These are phyloP conservation scores for Lagodon rhomboides DNA, from an alignment of 2,797 vertebrate genomes.

Conservation along the genomic window DNA sequence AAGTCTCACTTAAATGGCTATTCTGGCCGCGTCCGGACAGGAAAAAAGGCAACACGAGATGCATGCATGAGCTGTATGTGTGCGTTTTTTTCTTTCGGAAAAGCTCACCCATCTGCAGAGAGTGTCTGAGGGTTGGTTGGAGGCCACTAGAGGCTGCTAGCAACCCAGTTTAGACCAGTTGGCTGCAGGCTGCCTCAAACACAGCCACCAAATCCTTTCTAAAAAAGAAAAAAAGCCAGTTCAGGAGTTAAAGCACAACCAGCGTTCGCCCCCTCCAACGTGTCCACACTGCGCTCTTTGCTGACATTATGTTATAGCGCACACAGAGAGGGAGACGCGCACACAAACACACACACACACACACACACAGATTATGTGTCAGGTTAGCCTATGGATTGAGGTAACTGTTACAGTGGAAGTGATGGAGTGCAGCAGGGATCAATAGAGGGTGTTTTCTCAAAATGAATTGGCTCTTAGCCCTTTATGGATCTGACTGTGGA, in stretches of 20 bases:
- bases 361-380: conserved; percentile 77
- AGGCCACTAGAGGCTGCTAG: conserved; percentile 84
- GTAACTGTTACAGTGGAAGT: conserved; percentile 79
- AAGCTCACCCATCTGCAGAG: conserved; percentile 37
- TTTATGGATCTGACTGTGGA: conserved; percentile 81
- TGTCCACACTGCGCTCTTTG: conserved; percentile 29
- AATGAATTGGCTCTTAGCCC: conserved; percentile 84
- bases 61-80: conserved; percentile 16
- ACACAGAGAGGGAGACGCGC: conserved; percentile 10
- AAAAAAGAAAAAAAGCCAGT: conserved; percentile 22
- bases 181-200: conserved; percentile 39
- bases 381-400: conserved; percentile 76
- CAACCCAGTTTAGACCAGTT: conserved; percentile 71
- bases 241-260: conserved; percentile 30
- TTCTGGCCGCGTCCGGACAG: conserved; percentile 26
- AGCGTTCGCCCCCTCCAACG: neutral
- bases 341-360: conserved; percentile 53
- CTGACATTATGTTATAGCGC: conserved; percentile 63
- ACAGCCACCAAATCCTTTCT: conserved; percentile 42
- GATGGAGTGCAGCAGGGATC: conserved; percentile 82
- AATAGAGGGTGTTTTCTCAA: conserved; percentile 83
- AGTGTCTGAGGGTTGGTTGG: conserved; percentile 46
- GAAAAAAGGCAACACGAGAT: conserved; percentile 7
- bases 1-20: conserved; percentile 29
- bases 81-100: neutral